Percentiles rank a stretch among this genome's conserved stretches.
Evolutionary conservation across 2,797 vertebrate species (phyloP).

Genomic region (Sorex maritimensis): DNA sequence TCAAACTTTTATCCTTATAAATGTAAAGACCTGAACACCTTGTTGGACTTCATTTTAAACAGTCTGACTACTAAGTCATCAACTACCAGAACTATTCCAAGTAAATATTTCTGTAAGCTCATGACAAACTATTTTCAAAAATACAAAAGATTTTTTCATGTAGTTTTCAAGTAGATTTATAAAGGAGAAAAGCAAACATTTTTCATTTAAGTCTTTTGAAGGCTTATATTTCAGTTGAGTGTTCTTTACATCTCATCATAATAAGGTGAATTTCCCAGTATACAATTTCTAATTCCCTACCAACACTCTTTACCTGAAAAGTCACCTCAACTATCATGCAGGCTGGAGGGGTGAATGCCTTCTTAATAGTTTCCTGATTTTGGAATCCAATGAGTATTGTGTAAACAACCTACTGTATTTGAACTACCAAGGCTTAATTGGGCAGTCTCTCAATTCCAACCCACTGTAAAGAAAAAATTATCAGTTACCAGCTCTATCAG

Average conservation of each 20-base stretch:
- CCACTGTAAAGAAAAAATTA: not conserved
- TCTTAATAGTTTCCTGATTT: not conserved
- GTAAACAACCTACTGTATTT: not conserved
- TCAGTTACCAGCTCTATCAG: not conserved
- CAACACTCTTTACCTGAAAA: not conserved
- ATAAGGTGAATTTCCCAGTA: not conserved
- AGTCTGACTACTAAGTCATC: not conserved
- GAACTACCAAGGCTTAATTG: not conserved
- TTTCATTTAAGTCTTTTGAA: constrained; percentile 25
- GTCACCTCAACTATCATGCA: not conserved
- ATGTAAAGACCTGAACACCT: constrained; percentile 32
- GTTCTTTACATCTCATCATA: not conserved
- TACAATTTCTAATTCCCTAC: no score
- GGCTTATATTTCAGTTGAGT: not conserved
- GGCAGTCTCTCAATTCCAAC: not conserved
- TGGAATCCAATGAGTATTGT: not conserved
- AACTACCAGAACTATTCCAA: constrained; percentile 25
- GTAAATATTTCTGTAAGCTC: not conserved
- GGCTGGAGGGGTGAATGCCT: not conserved
- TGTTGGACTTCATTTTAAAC: not conserved
- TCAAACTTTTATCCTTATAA: constrained; percentile 31
- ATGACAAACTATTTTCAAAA: constrained; percentile 47
- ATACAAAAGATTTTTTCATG: constrained; percentile 37
- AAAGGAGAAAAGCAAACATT: not conserved
- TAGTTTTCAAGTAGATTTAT: not conserved